Conservation (phyloP, 2,888 invertebrate species). For the Alentia gelatinosa region DNA sequence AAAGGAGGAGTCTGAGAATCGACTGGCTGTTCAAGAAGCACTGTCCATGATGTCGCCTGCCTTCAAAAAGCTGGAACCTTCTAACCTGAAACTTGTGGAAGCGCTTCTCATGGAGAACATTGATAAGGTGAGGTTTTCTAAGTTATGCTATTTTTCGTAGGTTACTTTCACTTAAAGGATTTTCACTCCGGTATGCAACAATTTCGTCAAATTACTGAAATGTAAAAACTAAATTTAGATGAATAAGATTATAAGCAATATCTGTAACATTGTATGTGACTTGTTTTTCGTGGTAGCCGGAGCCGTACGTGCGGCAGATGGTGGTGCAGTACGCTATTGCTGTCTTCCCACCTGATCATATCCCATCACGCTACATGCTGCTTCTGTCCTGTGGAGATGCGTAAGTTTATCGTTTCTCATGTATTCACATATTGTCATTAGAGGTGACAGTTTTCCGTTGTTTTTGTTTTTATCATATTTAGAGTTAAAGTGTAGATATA, state of each 20-base stretch:
- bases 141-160: too few species aligned
- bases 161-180: too few species aligned
- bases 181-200: too few species aligned
- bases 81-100: slow-evolving; percentile 82
- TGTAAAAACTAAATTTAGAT: too few species aligned
- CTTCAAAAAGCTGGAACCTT: slow-evolving; percentile 81
- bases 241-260: too few species aligned
- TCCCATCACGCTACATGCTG: slow-evolving; percentile 90
- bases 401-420: too few species aligned
- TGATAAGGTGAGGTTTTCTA: slow-evolving; percentile 83
- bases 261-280: too few species aligned
- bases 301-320: slow-evolving; percentile 90
- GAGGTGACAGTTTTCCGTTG: too few species aligned
- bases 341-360: slow-evolving; percentile 90
- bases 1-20: slow-evolving; percentile 76
- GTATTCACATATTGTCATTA: too few species aligned
- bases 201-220: too few species aligned
- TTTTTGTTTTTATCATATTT: too few species aligned
- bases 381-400: slow-evolving; percentile 91
- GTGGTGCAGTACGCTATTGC: slow-evolving; percentile 90
- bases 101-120: slow-evolving; percentile 88
- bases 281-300: slow-evolving; percentile 75
- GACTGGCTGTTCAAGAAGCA: slow-evolving; percentile 86
- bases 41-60: slow-evolving; percentile 86
- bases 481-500: too few species aligned